phyloP scores from a whole-genome alignment of 1,140 invertebrate genomes.

The Rhynchophorus ferrugineus region DNA sequence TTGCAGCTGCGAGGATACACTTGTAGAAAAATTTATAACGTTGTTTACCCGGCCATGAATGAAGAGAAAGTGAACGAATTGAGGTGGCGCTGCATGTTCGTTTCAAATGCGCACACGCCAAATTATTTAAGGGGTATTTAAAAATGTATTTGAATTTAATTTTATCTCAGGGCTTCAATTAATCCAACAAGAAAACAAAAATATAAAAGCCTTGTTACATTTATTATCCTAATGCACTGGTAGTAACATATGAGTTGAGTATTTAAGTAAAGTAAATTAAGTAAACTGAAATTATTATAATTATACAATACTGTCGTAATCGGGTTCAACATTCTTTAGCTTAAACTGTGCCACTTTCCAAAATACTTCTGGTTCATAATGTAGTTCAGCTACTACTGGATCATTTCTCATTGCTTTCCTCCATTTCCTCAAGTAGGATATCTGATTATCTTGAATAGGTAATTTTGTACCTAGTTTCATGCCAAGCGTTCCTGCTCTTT shows the following conservation, averaged over 20 bases:
- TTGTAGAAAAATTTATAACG: not conserved
- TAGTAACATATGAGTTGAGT: too few species aligned
- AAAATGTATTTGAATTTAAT: too few species aligned
- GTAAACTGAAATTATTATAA: too few species aligned
- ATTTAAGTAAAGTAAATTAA: not conserved
- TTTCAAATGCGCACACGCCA: not conserved
- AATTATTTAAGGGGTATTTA: not conserved
- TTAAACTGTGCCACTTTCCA: constrained; percentile 32
- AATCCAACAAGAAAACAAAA: too few species aligned
- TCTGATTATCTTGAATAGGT: constrained; percentile 39
- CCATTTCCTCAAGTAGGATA: constrained; percentile 46
- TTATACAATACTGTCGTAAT: constrained; percentile 31
- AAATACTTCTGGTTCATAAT: constrained; percentile 31
- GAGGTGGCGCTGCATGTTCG: not conserved
- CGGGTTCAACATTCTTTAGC: constrained; percentile 16
- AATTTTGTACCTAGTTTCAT: constrained; percentile 49
- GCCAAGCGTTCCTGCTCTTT: constrained; percentile 53
- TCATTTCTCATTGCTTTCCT: constrained; percentile 61
- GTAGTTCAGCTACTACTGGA: constrained; percentile 39
- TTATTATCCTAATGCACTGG: too few species aligned
- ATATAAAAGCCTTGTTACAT: too few species aligned
- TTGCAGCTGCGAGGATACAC: not conserved
- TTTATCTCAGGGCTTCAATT: too few species aligned
- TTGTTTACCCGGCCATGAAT: constrained; percentile 3
- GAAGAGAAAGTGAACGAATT: not conserved